Evolutionary conservation across 2,113 vertebrate genomes (phyloP).

Genomic region (Peromyscus leucopus): DNA sequence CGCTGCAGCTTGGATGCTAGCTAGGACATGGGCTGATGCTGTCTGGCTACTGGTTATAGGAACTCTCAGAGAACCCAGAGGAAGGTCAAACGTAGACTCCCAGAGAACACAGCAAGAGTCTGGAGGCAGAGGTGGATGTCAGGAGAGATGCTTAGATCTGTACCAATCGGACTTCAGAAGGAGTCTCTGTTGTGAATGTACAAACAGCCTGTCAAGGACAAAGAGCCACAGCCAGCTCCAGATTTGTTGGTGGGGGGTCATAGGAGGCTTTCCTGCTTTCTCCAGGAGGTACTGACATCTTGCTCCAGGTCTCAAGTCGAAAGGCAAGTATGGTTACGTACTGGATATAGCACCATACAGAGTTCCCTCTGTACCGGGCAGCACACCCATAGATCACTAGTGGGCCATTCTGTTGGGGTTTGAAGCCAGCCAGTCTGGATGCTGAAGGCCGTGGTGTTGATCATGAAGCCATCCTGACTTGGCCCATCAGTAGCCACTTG

Average conservation of each 20-base stretch:
- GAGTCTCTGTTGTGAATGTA: neutral
- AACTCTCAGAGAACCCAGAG: neutral
- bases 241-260: neutral
- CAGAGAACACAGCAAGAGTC: too few relatives aligned
- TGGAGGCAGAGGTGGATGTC: neutral
- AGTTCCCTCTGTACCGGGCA: neutral
- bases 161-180: neutral
- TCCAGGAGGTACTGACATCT: neutral
- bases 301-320: neutral
- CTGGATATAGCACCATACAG: neutral
- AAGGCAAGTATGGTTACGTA: neutral
- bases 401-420: neutral
- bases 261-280: neutral
- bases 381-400: neutral
- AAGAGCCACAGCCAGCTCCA: neutral
- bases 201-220: neutral
- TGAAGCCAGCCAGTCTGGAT: neutral
- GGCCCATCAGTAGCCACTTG: neutral
- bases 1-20: accelerated
- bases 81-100: neutral
- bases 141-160: neutral
- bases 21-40: neutral
- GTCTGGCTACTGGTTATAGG: neutral
- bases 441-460: neutral
- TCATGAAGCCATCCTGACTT: neutral